Conservation (phyloP, 2,113 vertebrate genomes). For the Marcusenius ussheri region DNA sequence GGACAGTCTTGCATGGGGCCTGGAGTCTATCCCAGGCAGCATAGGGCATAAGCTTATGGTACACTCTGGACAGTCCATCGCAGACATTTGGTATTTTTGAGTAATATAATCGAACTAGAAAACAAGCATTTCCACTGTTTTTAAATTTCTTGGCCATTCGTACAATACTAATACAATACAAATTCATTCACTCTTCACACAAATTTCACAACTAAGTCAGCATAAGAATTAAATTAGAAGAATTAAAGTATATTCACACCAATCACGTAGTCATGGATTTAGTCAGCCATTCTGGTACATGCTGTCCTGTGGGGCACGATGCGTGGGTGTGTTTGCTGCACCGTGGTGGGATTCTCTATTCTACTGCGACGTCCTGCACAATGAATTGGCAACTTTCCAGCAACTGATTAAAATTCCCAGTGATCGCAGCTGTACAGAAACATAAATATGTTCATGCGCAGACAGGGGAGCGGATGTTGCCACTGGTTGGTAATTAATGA, state of each 20-base stretch:
- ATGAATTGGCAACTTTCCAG: slow-evolving; percentile 51
- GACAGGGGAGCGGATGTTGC: slow-evolving; percentile 39
- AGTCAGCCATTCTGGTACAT: not conserved
- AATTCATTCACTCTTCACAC: not conserved
- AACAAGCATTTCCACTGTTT: not conserved
- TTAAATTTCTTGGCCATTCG: not conserved
- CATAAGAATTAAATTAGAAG: not conserved
- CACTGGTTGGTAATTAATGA: not conserved
- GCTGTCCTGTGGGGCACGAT: not conserved
- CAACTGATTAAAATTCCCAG: slow-evolving; percentile 45
- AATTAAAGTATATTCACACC: not conserved
- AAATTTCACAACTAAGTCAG: not conserved
- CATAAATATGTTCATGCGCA: slow-evolving; percentile 24
- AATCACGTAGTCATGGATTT: not conserved
- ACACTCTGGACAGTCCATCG: not conserved
- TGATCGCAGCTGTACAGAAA: slow-evolving; percentile 43
- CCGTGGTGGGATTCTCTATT: slow-evolving; percentile 47
- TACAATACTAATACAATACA: not conserved
- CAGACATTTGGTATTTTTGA: not conserved
- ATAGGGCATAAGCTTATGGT: not conserved
- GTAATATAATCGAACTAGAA: not conserved
- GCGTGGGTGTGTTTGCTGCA: not conserved
- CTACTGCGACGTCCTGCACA: slow-evolving; percentile 48
- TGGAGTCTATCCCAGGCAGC: not conserved
- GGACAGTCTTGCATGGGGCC: not conserved